Evolutionary conservation across 1,140 invertebrate genomes (phyloP).

Genomic region (Papilio machaon): DNA sequence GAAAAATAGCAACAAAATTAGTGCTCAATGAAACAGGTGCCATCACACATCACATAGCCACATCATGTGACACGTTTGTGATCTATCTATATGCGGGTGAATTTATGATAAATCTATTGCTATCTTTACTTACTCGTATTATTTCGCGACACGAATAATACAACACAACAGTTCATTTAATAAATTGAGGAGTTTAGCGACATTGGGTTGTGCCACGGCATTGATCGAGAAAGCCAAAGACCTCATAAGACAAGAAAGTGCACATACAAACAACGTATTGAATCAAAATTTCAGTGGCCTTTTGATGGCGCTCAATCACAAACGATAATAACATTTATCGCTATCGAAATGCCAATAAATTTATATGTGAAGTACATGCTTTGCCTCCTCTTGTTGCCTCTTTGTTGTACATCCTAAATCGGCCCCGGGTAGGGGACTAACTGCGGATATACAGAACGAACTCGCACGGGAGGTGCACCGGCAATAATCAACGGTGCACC

Average conservation of each 20-base stretch:
- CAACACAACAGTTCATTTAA: neutral
- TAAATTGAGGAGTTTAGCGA: no score
- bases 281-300: neutral
- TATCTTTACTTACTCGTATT: neutral
- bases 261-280: neutral
- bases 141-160: neutral
- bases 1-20: neutral
- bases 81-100: neutral
- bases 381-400: no score
- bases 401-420: no score
- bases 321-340: conserved; percentile 1
- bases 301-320: neutral
- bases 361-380: no score
- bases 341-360: neutral
- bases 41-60: neutral
- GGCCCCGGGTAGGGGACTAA: no score
- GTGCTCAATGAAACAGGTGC: neutral
- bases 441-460: no score
- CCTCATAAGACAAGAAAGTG: neutral
- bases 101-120: neutral
- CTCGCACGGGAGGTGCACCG: no score
- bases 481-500: no score
- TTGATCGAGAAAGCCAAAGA: neutral
- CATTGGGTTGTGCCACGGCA: no score
- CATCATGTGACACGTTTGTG: neutral